These are phyloP conservation scores for Pheosia tremula DNA, from an alignment of 2,888 invertebrate species.

Conservation along the genomic window DNA sequence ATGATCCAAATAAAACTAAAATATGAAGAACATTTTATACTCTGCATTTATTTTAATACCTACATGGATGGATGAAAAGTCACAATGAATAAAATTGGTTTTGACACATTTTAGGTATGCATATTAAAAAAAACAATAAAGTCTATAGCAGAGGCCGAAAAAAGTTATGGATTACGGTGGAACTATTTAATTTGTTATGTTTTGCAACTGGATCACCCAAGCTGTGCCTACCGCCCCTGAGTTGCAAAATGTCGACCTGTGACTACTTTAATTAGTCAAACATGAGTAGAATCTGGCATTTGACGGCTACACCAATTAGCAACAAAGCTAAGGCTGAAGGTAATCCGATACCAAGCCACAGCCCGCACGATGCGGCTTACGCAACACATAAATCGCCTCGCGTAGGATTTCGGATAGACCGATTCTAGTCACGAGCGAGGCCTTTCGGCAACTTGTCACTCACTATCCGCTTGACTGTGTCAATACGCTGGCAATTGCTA, in stretches of 20 bases:
- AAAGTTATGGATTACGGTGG: no score
- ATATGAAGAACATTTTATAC: no score
- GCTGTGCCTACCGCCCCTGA: background rate
- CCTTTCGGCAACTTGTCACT: slow-evolving; percentile 57
- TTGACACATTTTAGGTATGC: no score
- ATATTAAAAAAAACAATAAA: no score
- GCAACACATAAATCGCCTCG: slow-evolving; percentile 42
- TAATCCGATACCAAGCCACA: slow-evolving; percentile 43
- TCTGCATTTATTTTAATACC: no score
- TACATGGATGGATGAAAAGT: no score
- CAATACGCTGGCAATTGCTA: slow-evolving; percentile 48
- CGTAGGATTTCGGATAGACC: slow-evolving; percentile 47
- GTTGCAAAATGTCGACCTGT: background rate
- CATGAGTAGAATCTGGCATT: background rate
- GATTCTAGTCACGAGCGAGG: slow-evolving; percentile 55
- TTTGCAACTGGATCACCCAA: background rate
- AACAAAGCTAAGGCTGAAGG: slow-evolving; percentile 29
- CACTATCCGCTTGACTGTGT: slow-evolving; percentile 49
- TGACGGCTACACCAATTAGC: slow-evolving; percentile 24
- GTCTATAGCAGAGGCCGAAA: no score
- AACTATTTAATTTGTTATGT: background rate
- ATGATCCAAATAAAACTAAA: no score
- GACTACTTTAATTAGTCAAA: slow-evolving; percentile 1
- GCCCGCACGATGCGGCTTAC: slow-evolving; percentile 42
- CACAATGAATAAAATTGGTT: no score